Base-by-base conservation (phyloP, 2,888 invertebrate species). In the Hyppa rectilinea region DNA sequence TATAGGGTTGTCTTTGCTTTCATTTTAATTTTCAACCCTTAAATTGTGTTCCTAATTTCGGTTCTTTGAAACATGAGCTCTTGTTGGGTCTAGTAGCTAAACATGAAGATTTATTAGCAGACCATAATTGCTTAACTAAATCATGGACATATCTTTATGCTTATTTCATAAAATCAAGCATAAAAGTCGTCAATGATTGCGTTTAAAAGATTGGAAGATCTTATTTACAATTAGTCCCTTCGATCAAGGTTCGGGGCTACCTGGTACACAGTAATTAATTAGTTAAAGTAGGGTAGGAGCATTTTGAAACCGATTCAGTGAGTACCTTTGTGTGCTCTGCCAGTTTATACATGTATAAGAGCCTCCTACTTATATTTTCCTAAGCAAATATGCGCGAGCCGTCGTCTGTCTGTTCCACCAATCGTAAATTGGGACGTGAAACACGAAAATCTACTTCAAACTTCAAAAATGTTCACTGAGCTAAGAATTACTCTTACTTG, bases 251-350 rank as follows among this genome's bases (percentile, higher is more conserved):
- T 64, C 69, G 66, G 77, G 72, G 76, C 47, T 71, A 81, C 72
- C 72, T 81, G 77, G 79, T 81, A 82, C 76, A 78, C 84, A 85
- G 78, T 84, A 83, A 85, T 87, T 87, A 85, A 87, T 85, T 84
- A 85, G 75, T 84, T 81, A 82, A 85, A 84, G 84, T 85, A 79
- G 84, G 83, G 83, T 83, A 86, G 69, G 73, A 82, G 81, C 81
- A 81, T 87, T 87, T 82, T 77, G 79, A 77, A 80, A 78, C 78
- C 78, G 77, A 85, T 87, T 86, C 78, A 81, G 71, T 75, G 82
- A 83, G 75, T 74, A 80, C 61, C 64, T 82, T 83, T 87, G 83
- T 84, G 67, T 80, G 64, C 63, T 74, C 36, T 63, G 66, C 68
- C 73, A 78, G 73, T 73, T 80, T 76, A 74, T 65, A 80, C 63